A percentile compares a stretch with the other conserved stretches of the same genome.
phyloP scores from a whole-genome alignment of 2,888 invertebrate genomes.

The Cephus sareptanus region DNA sequence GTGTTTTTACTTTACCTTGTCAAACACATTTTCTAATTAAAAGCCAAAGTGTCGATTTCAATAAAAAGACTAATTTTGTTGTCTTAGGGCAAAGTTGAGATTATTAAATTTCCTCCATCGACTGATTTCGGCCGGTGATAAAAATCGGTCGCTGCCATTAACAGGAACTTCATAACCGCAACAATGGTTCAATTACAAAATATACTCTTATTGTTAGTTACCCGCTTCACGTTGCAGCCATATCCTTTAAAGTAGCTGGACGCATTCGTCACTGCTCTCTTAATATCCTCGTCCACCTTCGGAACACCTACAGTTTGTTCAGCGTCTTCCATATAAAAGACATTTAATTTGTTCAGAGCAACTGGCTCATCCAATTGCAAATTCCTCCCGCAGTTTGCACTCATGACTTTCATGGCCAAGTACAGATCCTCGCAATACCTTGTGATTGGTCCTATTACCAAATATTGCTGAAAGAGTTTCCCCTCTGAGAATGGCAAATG shows the following conservation, averaged over 20 bases:
- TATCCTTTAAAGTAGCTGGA: slow-evolving; percentile 68
- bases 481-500: slow-evolving; percentile 72
- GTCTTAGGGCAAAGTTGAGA: too few relatives aligned
- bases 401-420: slow-evolving; percentile 74
- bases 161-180: too few relatives aligned
- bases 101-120: too few relatives aligned
- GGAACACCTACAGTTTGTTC: slow-evolving; percentile 68
- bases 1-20: not conserved
- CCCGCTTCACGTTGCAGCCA: slow-evolving; percentile 64
- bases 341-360: slow-evolving; percentile 66
- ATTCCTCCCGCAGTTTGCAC: slow-evolving; percentile 63
- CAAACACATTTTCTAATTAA: not conserved
- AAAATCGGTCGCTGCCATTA: too few relatives aligned
- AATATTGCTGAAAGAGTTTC: slow-evolving; percentile 66
- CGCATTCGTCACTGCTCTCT: slow-evolving; percentile 67
- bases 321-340: slow-evolving; percentile 76
- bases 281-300: slow-evolving; percentile 69
- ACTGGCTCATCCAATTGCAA: slow-evolving; percentile 70
- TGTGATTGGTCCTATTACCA: slow-evolving; percentile 79
- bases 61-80: too few relatives aligned
- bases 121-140: too few relatives aligned
- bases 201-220: slow-evolving; percentile 40
- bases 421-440: slow-evolving; percentile 82
- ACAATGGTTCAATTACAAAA: not conserved
- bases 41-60: not conserved